Percentiles rank a stretch among this genome's conserved stretches.
Evolutionary conservation across 2,797 vertebrate genomes (phyloP).

Genomic region (Coreius guichenoti): DNA sequence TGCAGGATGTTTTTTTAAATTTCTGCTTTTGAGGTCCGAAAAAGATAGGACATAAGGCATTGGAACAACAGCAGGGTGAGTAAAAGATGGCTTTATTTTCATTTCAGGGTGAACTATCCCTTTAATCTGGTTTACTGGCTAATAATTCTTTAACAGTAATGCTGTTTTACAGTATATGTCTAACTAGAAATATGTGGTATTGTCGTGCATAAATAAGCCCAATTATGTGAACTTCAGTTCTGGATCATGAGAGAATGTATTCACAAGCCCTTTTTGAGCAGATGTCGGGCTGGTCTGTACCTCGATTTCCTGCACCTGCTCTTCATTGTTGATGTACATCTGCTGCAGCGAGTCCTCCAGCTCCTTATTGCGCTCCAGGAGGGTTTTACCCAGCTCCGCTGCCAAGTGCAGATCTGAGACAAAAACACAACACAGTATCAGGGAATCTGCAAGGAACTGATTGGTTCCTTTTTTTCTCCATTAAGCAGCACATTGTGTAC

Average conservation of each 20-base stretch:
- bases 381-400: slow-evolving; percentile 94
- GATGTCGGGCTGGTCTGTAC: slow-evolving; percentile 67
- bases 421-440: not conserved
- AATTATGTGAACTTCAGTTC: not conserved
- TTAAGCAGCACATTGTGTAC: not conserved
- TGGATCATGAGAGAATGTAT: not conserved
- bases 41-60: no score
- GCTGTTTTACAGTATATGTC: no score
- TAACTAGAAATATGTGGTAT: not conserved
- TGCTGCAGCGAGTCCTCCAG: slow-evolving; percentile 96
- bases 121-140: not conserved
- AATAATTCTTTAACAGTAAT: not conserved
- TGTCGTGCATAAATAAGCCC: not conserved
- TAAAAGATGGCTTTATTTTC: no score
- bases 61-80: no score
- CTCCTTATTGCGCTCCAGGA: slow-evolving; percentile 97
- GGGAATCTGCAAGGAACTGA: not conserved
- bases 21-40: no score
- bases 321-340: slow-evolving; percentile 97
- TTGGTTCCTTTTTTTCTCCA: not conserved
- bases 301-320: slow-evolving; percentile 98
- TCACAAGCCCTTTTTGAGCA: not conserved
- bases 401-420: slow-evolving; percentile 93
- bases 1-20: no score
- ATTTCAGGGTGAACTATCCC: no score